These are phyloP conservation scores for Ectemnius lituratus DNA, from an alignment of 2,888 invertebrate genomes.

Conservation along the genomic window DNA sequence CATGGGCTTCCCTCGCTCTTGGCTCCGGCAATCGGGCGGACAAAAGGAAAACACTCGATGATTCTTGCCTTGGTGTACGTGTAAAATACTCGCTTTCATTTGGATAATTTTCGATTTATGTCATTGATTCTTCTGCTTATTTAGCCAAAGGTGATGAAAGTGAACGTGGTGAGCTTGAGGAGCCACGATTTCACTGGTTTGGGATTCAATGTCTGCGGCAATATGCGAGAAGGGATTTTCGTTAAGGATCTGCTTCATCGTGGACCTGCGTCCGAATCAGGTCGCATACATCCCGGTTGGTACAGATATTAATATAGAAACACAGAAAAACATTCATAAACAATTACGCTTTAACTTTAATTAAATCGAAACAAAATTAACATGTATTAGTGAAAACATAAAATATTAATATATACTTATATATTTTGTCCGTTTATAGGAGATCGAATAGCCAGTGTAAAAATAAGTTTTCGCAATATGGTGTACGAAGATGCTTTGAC, in stretches of 20 bases:
- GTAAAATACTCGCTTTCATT: background rate
- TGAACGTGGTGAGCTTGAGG: slow-evolving; percentile 85
- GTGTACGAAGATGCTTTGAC: slow-evolving; percentile 94
- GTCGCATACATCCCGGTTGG: slow-evolving; percentile 88
- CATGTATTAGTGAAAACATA: no score
- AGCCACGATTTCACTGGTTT: slow-evolving; percentile 93
- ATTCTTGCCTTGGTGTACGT: slow-evolving; percentile 80
- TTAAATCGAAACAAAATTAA: no score
- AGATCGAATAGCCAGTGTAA: slow-evolving; percentile 91
- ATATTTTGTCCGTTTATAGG: slow-evolving; percentile 79
- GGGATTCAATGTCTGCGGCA: slow-evolving; percentile 93
- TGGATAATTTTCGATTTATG: background rate
- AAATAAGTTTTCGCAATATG: slow-evolving; percentile 92
- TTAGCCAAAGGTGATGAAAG: slow-evolving; percentile 80
- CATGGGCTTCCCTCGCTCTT: slow-evolving; percentile 78
- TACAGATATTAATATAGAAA: slow-evolving; percentile 18
- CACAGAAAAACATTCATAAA: background rate
- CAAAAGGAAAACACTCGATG: slow-evolving; percentile 81
- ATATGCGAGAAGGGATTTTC: slow-evolving; percentile 93
- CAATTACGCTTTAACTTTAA: no score
- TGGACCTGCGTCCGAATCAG: slow-evolving; percentile 93
- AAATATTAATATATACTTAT: no score
- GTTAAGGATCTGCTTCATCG: slow-evolving; percentile 91
- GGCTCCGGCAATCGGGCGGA: slow-evolving; percentile 74
- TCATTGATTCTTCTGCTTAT: slow-evolving; percentile 44